Base-by-base conservation (phyloP, 2,113 vertebrate genomes). In the Austrofundulus limnaeus region DNA sequence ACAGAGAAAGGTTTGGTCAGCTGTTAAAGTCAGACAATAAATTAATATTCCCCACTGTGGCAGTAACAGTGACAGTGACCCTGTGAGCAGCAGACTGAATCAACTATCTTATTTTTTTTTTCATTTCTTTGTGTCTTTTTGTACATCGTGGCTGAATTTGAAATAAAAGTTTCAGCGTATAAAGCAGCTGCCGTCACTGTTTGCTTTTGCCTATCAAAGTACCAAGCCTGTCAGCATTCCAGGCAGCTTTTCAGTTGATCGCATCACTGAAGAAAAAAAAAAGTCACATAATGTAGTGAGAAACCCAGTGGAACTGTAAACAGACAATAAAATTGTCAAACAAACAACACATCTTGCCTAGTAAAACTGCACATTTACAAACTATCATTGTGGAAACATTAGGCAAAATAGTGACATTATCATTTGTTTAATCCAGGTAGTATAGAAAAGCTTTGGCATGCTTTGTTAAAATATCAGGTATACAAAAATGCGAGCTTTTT, bases 1-100 rank as follows among this genome's bases (percentile, higher is more conserved):
- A 64, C 39, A 72, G 61, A 64, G 71, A 81, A 52, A 70, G 58
- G 80, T 82, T 58, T 80, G 78, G 76, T 85, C 71, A 76, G 74
- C 71, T 75, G 64, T 80, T 72, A 68, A 75, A 80, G 50, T 28
- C 34, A 43, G 66, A 77, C 77, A 56, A 31, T 1, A 48, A 55
- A 81, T 66, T 76, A 78, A 77, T 77, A 84, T 72, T 78, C 56
- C 61, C 50, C 63, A 52, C 77, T 61, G 74, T 75, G 79, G 45
- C n/a, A n/a, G n/a, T n/a, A n/a, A n/a, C 52, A 54, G 54, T 38
- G 77, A 85, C 78, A 84, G 84, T 65, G 39, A 66, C 70, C 54
- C 75, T 59, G 70, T 64, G 70, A 82, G 66, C 81, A 75, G 31
- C 67, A 79, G 72, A 68, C 72, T 60, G 75, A 75, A 66, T 85